These are phyloP conservation scores for Gambusia yucatana DNA, from an alignment of 2,797 vertebrate species.

Conservation along the genomic window DNA sequence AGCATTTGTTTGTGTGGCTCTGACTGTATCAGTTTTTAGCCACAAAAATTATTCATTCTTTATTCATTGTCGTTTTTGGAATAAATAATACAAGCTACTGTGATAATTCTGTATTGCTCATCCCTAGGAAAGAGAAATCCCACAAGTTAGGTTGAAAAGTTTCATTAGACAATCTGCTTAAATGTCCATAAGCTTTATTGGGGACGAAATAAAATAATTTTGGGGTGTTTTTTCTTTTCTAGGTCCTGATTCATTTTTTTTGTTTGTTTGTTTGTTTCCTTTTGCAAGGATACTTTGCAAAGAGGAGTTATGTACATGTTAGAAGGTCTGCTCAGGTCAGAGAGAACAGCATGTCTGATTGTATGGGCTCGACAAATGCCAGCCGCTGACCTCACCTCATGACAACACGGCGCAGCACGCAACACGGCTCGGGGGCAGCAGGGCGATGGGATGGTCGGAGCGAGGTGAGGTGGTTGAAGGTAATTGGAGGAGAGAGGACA, in stretches of 20 bases:
- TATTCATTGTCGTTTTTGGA: background rate
- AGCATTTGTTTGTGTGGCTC: background rate
- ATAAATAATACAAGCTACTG: background rate
- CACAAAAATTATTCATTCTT: background rate
- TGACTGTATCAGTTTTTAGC: background rate
- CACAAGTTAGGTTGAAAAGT: background rate
- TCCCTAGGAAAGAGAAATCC: background rate
- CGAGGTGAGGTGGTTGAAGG: slow-evolving; percentile 42
- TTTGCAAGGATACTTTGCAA: background rate
- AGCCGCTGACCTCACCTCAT: slow-evolving; percentile 45
- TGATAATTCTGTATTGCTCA: background rate
- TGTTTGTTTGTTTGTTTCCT: no score
- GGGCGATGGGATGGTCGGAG: slow-evolving; percentile 37
- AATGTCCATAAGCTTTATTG: background rate
- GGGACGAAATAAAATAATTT: background rate
- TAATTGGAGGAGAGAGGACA: slow-evolving; percentile 44
- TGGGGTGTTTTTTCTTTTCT: background rate
- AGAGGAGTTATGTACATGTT: slow-evolving; percentile 31
- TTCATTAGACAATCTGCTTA: background rate
- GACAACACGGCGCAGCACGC: slow-evolving; percentile 40
- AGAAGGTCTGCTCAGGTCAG: slow-evolving; percentile 46
- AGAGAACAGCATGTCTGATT: slow-evolving; percentile 55
- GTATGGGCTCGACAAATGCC: slow-evolving; percentile 56
- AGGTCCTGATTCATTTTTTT: background rate
- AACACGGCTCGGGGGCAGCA: slow-evolving; percentile 36